Base-by-base conservation (phyloP, 2,888 invertebrate species). In the Apodemia hepburni region DNA sequence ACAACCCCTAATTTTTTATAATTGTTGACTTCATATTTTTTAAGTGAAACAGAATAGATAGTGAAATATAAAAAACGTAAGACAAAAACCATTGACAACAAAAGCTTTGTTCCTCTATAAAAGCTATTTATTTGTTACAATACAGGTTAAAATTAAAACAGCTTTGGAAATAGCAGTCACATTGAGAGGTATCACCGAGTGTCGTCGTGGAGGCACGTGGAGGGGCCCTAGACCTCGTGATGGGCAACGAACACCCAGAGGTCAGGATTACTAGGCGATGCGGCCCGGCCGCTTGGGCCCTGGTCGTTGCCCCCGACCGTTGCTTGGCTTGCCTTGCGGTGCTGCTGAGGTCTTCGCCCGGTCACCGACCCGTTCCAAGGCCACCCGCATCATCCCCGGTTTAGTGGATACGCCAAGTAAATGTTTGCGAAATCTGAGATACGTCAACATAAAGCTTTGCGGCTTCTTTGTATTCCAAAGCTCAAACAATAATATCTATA, bases 251-350 rank as follows among this genome's bases (percentile, higher is more conserved):
- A 65, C 62, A 62, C 61, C 63, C 51, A 62, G 66, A 82, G 81
- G 83, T 81, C 82, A 79, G 80, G 79, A 79, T 79, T 79, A 78
- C 80, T 80, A 80, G 82, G 75, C 76, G 77, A 73, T 75, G 73
- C 75, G 75, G 70, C 75, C 77, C 75, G 77, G 38, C 11, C 38
- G 38, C 38, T 81, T 66, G 81, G 77, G 75, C 80, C 78, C 69
- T 84, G 88, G 89, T 87, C 90, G 88, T 90, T 90, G 89, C 88
- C 90, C 89, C 87, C 89, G 81, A 87, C 89, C 88, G 89, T 88
- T 89, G 90, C 84, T 84, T 87, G 86, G 81, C 80, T 85, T 75
- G 75, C 75, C 73, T 71, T 72, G 73, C 75, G 72, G 87, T 87
- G 89, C 85, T 87, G 87, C 77, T 84, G 82, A 80, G 90, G 90